Conservation (phyloP, 2,113 vertebrate genomes). For the Sturnus vulgaris region DNA sequence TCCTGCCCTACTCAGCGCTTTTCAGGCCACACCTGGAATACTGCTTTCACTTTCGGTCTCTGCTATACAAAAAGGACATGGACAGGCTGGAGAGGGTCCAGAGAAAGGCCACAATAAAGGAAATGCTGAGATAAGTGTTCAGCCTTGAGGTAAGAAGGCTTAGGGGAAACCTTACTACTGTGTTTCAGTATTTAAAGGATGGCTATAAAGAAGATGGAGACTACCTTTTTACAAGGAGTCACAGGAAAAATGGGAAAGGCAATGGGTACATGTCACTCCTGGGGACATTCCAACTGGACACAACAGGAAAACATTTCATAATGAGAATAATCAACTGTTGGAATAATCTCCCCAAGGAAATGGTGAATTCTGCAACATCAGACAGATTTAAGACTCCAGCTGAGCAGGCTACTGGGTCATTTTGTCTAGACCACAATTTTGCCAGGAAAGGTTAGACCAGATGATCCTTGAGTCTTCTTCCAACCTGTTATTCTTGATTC, state of each 20-base stretch:
- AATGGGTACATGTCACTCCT: neutral
- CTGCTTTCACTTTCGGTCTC: neutral
- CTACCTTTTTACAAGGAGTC: neutral
- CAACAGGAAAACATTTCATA: neutral
- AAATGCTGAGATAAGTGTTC: neutral
- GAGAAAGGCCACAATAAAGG: neutral
- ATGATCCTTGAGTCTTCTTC: neutral
- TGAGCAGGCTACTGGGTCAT: neutral
- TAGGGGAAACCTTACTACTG: neutral
- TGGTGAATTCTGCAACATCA: neutral
- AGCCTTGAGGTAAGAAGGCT: neutral
- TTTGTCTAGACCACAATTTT: neutral
- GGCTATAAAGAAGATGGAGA: neutral
- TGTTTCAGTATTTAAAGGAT: neutral
- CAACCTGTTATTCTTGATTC: neutral
- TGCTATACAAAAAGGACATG: neutral
- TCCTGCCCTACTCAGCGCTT: neutral
- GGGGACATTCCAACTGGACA: neutral
- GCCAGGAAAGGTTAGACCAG: neutral
- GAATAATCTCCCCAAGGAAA: neutral
- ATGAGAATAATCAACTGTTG: neutral
- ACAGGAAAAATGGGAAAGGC: neutral
- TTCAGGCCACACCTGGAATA: neutral
- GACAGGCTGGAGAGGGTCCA: neutral
- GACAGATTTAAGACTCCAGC: neutral